Evolutionary conservation across 37 sponge, comb jelly and placozoan species (phyloP), one percentile per base, ranked within the genome.

Genomic region (Spongilla lacustris): DNA sequence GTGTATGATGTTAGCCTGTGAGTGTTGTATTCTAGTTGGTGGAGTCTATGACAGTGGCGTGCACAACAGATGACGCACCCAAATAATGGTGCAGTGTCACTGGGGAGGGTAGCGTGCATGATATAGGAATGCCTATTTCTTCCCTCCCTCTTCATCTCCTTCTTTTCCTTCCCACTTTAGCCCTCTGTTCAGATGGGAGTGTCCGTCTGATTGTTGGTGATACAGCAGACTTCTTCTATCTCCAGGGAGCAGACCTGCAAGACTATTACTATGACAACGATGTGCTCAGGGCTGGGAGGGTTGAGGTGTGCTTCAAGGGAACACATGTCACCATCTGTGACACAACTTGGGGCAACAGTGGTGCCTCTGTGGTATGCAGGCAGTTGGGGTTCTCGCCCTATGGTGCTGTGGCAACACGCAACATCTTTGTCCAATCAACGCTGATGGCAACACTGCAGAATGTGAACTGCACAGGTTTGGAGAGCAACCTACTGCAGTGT

Each of bases 241-340:
- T 17, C 58, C 11, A 58, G 14, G 14, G 11, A 17, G 21, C 58
- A 17, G 58, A 58, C 1, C 58, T 17, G 14, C 11, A 58, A 17
- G 4, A 17, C 58, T 17, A 8, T 58, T 58, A 58, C 58, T 14
- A 13, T 58, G 58, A 58, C 11, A 14, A 0, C 21, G 58, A 58
- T 17, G 1, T 58, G 21, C 14, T 6, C 58, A 17, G 35, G 36
- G 11, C 46, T 10, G 78, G 78, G 28, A 77, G 78, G 37, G 78
- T 77, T 5, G 78, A 77, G 35, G 78, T 77, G 78, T 77, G 78
- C 24, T 1, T 35, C 2, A 24, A 24, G 22, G 78, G 78, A 11
- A 5, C 9, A 23, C 35, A 22, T 37, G 78, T 4, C 2, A 77
- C 78, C 6, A 77, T 77, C 14, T 77, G 78, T 13, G 2, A 5